Conservation (phyloP, 2,888 invertebrate species). For the Ectropis crepuscularia region DNA sequence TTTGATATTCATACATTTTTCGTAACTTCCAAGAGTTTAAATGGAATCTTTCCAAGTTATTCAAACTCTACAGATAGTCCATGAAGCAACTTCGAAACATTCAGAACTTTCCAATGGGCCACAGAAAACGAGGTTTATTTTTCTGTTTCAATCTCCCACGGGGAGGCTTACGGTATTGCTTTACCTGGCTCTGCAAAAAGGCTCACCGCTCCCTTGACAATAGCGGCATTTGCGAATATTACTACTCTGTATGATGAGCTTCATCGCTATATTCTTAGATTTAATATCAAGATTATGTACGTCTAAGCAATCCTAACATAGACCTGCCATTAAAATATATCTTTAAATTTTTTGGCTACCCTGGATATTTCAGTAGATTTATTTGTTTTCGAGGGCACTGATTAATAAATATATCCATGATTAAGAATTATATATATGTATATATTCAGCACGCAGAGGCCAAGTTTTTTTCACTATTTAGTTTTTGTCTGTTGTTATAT, state of each 20-base stretch:
- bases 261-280: no score
- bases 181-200: conserved; percentile 21
- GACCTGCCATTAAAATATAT: no score
- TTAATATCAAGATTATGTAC: no score
- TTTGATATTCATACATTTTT: not conserved
- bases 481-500: no score
- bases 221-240: conserved; percentile 17
- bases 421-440: no score
- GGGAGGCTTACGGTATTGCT: conserved; percentile 16
- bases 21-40: not conserved
- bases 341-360: no score
- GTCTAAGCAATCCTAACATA: no score
- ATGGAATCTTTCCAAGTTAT: not conserved
- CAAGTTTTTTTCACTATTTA: no score
- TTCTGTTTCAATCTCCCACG: conserved; percentile 22
- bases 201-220: conserved; percentile 20
- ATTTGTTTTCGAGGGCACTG: no score
- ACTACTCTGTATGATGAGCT: conserved; percentile 18
- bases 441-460: no score
- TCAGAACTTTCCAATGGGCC: conserved; percentile 14
- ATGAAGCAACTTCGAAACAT: conserved; percentile 6
- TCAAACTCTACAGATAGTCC: conserved; percentile 11
- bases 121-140: conserved; percentile 13
- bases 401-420: no score
- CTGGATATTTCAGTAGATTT: no score